Evolutionary conservation across 37 sponge, comb jelly and placozoan species (phyloP).

Genomic region (Diacarnus erythraeanus): DNA sequence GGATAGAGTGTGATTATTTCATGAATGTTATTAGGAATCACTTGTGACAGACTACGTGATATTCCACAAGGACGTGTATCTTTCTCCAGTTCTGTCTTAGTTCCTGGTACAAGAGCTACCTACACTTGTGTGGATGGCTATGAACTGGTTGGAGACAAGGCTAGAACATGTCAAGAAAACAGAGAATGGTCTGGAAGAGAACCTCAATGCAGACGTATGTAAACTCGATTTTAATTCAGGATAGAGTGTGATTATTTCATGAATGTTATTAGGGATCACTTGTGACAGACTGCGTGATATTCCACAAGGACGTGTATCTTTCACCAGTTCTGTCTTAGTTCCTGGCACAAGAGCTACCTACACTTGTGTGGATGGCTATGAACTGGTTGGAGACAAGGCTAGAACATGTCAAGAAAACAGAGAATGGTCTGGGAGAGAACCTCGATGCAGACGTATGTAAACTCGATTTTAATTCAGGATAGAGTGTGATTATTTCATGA

Average conservation of each 20-base stretch:
- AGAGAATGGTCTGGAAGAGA: constrained; percentile 41
- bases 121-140: constrained; percentile 62
- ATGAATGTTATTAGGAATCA: not conserved
- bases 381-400: constrained; percentile 20
- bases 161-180: constrained; percentile 37
- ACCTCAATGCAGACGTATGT: constrained; percentile 45
- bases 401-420: constrained; percentile 38
- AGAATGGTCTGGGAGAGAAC: constrained; percentile 47
- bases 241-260: no score
- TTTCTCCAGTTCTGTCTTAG: not conserved
- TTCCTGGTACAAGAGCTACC: constrained; percentile 32
- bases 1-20: no score
- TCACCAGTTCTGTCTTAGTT: not conserved
- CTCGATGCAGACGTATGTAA: constrained; percentile 58
- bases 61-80: constrained; percentile 47
- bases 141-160: constrained; percentile 26
- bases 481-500: not conserved
- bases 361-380: constrained; percentile 33
- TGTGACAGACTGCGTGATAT: not conserved
- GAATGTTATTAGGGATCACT: no score
- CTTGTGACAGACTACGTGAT: constrained; percentile 17
- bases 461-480: no score
- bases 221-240: no score
- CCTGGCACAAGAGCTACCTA: constrained; percentile 30
- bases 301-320: not conserved